Base-by-base conservation (phyloP, 2,888 invertebrate species). In the Aphrophora alni region DNA sequence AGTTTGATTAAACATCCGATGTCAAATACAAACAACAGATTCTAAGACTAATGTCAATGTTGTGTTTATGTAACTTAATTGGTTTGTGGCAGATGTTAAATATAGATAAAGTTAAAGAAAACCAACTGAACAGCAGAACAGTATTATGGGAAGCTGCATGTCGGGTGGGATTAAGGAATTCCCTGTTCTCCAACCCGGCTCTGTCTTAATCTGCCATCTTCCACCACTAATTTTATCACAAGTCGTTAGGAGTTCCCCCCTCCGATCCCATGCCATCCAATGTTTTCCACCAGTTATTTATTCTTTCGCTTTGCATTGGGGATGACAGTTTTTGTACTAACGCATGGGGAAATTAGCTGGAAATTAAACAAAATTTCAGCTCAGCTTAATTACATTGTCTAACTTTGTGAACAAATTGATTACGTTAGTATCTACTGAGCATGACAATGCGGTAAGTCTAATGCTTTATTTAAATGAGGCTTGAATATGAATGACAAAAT, bases 161-260 rank as follows among this genome's bases (percentile, higher is more conserved):
- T 59, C 59, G 73, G 73, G 33, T 38, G 38, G 73, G 27, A 73
- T 73, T 73, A 73, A 38, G 24, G 73, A 24, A 73, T 73, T 73
- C 38, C 73, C 28, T 28, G 38, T 28, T 24, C 73, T 73, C 73
- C 10, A 38, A 12, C 70, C 24, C 26, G 12, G 25, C 70, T 70
- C 70, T 21, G 59, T 59, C 59, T 59, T 59, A 59, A 59, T 38
- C 73, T 24, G 3, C 33, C 33, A 14, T 38, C 71, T n/a, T 17
- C 28, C 27, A 14, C 3, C 38, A 38, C 38, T 73, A 38, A 73
- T 73, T 73, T 73, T 73, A 73, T 73, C 73, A 21, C 73, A 38
- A 73, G 38, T 73, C 73, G 28, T 73, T 73, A 73, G 38, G 73
- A 21, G 28, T 38, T 38, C 28, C 59, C 59, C 59, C 21, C 28